A percentile compares a stretch with the other conserved stretches of the same genome.
phyloP scores from a whole-genome alignment of 2,888 invertebrate genomes.

The Netelia fuscicornis region DNA sequence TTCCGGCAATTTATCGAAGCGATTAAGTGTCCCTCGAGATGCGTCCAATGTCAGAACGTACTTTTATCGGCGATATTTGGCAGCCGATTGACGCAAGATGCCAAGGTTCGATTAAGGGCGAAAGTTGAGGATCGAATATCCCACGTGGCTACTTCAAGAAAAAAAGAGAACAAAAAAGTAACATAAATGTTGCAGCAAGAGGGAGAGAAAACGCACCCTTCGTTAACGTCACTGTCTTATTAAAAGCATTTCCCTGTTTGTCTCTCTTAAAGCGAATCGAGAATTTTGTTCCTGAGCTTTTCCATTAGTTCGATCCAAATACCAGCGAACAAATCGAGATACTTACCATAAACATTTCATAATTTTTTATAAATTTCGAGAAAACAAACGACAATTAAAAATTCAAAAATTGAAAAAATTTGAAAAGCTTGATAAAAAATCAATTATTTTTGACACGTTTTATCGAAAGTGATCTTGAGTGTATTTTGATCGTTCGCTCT shows the following conservation, averaged over 20 bases:
- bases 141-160: neutral
- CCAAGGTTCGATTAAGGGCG: neutral
- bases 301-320: slow-evolving; percentile 9
- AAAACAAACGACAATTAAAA: no score
- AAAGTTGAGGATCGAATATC: neutral
- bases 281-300: slow-evolving; percentile 42
- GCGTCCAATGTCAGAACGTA: neutral
- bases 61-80: neutral
- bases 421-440: no score
- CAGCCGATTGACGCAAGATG: neutral
- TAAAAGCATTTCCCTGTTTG: slow-evolving; percentile 73
- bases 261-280: neutral
- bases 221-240: slow-evolving; percentile 64
- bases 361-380: no score
- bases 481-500: neutral
- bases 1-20: neutral
- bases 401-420: no score
- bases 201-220: neutral
- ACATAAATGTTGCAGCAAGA: no score
- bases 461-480: neutral
- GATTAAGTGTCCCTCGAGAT: neutral
- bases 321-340: no score
- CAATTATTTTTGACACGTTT: neutral
- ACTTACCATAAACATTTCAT: no score
- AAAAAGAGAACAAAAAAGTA: no score